phyloP scores from a whole-genome alignment of 2,113 vertebrate genomes.

The Coptodon rendalli region DNA sequence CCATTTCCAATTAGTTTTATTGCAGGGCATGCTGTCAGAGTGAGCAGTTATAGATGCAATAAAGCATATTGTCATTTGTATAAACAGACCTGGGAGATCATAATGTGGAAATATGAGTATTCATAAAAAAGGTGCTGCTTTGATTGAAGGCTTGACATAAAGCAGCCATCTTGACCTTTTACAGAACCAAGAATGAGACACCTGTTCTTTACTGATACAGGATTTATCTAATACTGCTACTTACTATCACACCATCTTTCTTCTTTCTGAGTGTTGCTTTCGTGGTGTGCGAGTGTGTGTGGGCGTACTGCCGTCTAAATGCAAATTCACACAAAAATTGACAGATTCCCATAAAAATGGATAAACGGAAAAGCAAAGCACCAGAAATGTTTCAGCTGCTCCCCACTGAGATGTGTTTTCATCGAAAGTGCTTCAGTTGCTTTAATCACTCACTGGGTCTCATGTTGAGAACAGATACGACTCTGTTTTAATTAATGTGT shows the following conservation, averaged over 20 bases:
- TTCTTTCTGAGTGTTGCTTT: neutral
- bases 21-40: neutral
- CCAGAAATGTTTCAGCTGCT: neutral
- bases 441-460: neutral
- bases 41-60: neutral
- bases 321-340: neutral
- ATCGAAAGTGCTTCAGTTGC: neutral
- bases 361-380: neutral
- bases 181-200: neutral
- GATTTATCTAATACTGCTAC: neutral
- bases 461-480: neutral
- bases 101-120: neutral
- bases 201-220: neutral
- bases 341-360: neutral
- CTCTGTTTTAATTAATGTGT: neutral
- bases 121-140: neutral
- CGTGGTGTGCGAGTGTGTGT: neutral
- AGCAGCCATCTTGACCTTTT: neutral
- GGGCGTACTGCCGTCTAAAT: slow-evolving; percentile 28
- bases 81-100: neutral
- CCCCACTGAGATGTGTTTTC: neutral
- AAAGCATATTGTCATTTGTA: neutral
- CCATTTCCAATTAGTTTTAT: neutral
- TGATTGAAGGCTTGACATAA: neutral
- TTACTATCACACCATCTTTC: neutral